These are phyloP conservation scores for Andrena cerasifolii DNA, from an alignment of 1,140 invertebrate species.

Conservation along the genomic window DNA sequence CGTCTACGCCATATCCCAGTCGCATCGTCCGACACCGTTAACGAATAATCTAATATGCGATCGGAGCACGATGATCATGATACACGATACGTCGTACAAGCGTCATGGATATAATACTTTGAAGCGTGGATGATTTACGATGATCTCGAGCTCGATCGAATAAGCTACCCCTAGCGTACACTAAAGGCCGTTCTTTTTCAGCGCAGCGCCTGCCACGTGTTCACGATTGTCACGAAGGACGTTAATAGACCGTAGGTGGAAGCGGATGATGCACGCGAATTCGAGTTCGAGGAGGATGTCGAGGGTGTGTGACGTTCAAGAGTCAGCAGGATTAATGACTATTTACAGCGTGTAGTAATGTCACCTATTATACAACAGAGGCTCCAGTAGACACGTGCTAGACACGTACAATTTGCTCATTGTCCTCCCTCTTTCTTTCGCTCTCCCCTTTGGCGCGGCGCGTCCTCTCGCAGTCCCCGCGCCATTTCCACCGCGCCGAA, in stretches of 20 bases:
- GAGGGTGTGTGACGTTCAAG: no score
- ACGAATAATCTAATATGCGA: constrained; percentile 27
- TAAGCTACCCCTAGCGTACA: neutral
- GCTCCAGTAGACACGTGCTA: constrained; percentile 10
- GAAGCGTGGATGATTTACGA: constrained; percentile 37
- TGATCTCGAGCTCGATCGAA: constrained; percentile 24
- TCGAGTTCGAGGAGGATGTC: no score
- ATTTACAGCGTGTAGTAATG: constrained; percentile 65
- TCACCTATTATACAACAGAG: constrained; percentile 28
- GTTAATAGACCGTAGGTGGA: constrained; percentile 12
- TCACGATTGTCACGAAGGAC: constrained; percentile 1
- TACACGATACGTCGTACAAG: constrained; percentile 32
- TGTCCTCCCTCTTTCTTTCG: neutral
- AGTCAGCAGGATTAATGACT: constrained; percentile 48
- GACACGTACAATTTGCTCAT: neutral
- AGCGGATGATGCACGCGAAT: constrained; percentile 14
- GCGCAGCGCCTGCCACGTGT: neutral
- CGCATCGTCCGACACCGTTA: constrained; percentile 10
- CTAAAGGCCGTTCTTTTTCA: neutral
- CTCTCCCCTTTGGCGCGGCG: neutral
- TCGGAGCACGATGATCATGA: constrained; percentile 22
- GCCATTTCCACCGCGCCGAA: neutral
- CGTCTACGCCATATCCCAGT: constrained; percentile 28
- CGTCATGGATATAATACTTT: constrained; percentile 52
- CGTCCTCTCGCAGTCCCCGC: neutral